Evolutionary conservation across 1,140 invertebrate genomes (phyloP).

Genomic region (Adoxophyes honmai): DNA sequence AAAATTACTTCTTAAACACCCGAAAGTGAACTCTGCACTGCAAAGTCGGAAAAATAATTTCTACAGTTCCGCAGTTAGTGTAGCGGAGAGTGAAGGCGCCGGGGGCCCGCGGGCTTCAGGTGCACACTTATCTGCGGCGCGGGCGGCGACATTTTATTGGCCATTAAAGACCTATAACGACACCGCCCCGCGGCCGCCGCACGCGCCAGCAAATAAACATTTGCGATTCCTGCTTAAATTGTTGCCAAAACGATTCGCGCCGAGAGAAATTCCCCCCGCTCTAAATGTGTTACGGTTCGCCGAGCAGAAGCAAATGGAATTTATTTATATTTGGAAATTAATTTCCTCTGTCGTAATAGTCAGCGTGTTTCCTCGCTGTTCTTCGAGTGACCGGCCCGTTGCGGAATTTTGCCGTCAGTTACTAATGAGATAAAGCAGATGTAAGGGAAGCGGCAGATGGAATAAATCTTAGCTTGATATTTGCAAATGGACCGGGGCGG

Average conservation of each 20-base stretch:
- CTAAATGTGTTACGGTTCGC: constrained; percentile 67
- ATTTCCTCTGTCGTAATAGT: constrained; percentile 63
- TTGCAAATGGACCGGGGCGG: constrained; percentile 1
- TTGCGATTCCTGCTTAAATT: constrained; percentile 66
- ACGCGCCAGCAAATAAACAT: constrained; percentile 58
- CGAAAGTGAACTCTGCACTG: too few relatives aligned
- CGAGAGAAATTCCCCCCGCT: constrained; percentile 48
- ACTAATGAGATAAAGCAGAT: constrained; percentile 14
- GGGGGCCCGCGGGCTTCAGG: constrained; percentile 28
- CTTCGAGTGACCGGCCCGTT: constrained; percentile 42
- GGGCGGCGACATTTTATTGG: constrained; percentile 56
- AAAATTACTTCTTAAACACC: too few relatives aligned
- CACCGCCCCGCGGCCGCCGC: constrained; percentile 38
- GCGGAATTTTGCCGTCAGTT: constrained; percentile 18
- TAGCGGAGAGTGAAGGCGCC: background rate
- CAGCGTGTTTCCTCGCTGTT: constrained; percentile 35
- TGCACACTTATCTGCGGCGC: constrained; percentile 34
- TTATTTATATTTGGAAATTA: constrained; percentile 73
- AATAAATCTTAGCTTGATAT: background rate
- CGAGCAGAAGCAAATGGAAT: constrained; percentile 69
- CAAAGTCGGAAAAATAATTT: too few relatives aligned
- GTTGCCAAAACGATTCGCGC: constrained; percentile 62
- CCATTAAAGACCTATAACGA: constrained; percentile 59
- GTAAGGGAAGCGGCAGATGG: constrained; percentile 2
- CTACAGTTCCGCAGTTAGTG: too few relatives aligned